Base-by-base conservation (phyloP, 35 echinoderm and acorn worm species). In the Anneissia japonica region DNA sequence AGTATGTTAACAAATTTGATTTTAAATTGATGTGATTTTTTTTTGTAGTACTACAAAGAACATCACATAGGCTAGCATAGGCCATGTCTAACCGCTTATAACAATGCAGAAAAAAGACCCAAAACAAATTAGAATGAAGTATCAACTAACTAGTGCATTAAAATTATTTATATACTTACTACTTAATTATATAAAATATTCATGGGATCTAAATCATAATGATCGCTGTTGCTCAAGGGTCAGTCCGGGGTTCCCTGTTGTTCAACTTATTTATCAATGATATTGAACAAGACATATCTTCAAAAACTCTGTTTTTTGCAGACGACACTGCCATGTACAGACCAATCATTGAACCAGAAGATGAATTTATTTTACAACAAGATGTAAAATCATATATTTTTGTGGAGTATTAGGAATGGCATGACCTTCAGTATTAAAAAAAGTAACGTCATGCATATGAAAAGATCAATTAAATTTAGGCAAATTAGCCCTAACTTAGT, bases 251-350 rank as follows among this genome's bases (percentile, higher is more conserved):
- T 1, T 31, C 75, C 3, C 10, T 37, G 0, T 32, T 77, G 26
- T 77, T 77, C 35, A 77, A 35, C 75, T 34, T 33, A 11, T 77
- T 77, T 23, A 77, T 77, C 35, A 77, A 77, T 77, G 75, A 14
- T 23, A 33, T 77, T 77, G 32, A 19, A 32, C 3, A 19, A 77
- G 21, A 13, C 33, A 77, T 77, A 16, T 3, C 1, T 16, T 13
- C 32, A 4, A 77, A 35, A 35, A 35, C 32, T 3, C 30, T 77
- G 21, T 12, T 35, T 9, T 77, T 77, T 23, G 75, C 75, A 32
- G 75, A 77, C 21, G 75, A 77, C 21, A 77, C 75, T 16, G 10
- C 14, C 0, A 10, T 77, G 75, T 77, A 77, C 26, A 77, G 31
- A 3, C 3, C 75, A 75, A 28, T 34, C n/a, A 75, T 9, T 37